phyloP scores from a whole-genome alignment of 2,113 vertebrate species.

The Synodontis membranacea region DNA sequence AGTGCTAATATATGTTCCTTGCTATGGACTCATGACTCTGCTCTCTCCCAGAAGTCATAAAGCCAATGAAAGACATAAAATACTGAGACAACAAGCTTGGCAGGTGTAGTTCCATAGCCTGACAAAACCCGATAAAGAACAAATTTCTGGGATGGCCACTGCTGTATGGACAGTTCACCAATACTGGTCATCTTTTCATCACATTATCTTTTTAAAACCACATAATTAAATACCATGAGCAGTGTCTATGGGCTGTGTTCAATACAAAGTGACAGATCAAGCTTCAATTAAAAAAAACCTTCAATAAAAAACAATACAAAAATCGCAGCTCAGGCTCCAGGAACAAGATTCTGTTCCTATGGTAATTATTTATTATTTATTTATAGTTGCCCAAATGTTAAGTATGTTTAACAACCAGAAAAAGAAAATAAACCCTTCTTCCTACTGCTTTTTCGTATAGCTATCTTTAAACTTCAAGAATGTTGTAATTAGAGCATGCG shows the following conservation, averaged over 20 bases:
- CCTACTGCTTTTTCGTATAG: too few relatives aligned
- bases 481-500: too few relatives aligned
- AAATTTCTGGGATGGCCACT: neutral
- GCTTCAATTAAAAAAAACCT: neutral
- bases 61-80: neutral
- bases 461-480: too few relatives aligned
- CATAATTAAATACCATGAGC: neutral
- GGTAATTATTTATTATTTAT: neutral
- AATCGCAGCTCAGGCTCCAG: neutral
- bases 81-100: conserved; percentile 2
- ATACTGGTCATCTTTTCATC: neutral
- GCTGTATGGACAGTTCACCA: neutral
- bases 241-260: neutral
- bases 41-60: neutral
- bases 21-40: neutral
- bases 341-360: neutral
- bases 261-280: neutral
- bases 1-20: neutral
- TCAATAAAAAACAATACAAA: neutral
- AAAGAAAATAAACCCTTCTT: neutral
- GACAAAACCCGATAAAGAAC: conserved; percentile 4
- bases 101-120: neutral
- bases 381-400: neutral
- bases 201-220: neutral
- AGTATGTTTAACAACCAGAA: neutral